Evolutionary conservation across 2,113 vertebrate species (phyloP), one percentile per base, ranked within the genome.

Genomic region (Xiphophorus couchianus): DNA sequence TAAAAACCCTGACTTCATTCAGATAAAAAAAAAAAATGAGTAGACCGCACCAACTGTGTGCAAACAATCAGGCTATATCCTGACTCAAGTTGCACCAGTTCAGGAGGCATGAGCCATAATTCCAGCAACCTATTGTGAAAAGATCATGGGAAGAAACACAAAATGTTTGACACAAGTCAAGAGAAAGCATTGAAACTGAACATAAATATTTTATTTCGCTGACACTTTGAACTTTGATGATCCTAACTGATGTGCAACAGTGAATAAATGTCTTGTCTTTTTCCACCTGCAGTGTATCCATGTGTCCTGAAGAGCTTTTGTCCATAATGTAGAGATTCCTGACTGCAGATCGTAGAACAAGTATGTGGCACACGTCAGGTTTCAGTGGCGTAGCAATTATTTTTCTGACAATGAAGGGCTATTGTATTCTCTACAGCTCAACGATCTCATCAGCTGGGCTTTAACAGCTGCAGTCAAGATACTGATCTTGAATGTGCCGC

Each of bases 391-490:
- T 48, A 22, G 78, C 67, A 67, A 87, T 83, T 3, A 80, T 62
- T 79, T 75, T 69, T 60, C 61, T 74, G 82, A 80, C 83, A 77
- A 11, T 77, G 30, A 79, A 81, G 80, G 80, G 66, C 79, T 71
- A 42, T 77, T 79, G n/a, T 78, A 66, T 84, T 81, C 83, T 74
- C 64, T 33, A 22, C 77, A 83, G 64, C 73, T 89, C 82, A 75
- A 35, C 74, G 62, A 90, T 85, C 80, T 90, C 84, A 83, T 85
- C 80, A 76, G 84, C 76, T 37, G 73, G 39, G 66, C 73, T 77
- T 74, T 69, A 42, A 13, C 66, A n/a, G 60, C 80, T 84, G 86
- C 58, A 25, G 71, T 71, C 58, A 42, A 11, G 66, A 80, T 77
- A 63, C 65, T 78, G 71, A 81, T 88, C 76, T 67, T 72, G 42